Base-by-base conservation (phyloP, 2,113 vertebrate genomes). In the Rana temporaria region DNA sequence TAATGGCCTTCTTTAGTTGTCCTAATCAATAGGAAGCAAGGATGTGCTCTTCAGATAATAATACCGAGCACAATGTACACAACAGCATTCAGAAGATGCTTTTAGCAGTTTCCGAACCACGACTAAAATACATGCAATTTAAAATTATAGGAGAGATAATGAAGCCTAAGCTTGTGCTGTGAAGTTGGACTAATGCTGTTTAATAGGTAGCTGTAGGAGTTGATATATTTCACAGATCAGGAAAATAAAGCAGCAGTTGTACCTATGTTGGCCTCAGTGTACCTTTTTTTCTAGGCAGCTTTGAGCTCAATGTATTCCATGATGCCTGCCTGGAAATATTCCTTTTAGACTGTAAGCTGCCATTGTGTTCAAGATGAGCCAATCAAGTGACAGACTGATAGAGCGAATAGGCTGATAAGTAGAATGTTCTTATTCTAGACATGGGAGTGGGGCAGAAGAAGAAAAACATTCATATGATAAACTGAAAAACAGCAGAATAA, bases 1-100 rank as follows among this genome's bases (percentile, higher is more conserved):
- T 64, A 64, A 76, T 76, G 32, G 59, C 59, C 57, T 76, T 15
- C 63, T 76, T 42, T 22, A 52, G 57, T 60, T 60, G 71, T 76
- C n/a, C 73, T 76, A 76, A 76, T 76, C 73, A 76, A 76, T 76
- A 76, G 16, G 48, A 76, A 76, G 73, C 22, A 62, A 76, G 20
- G 73, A 76, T 76, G 73, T 76, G 73, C 20, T 52, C 26, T 24
- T 52, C 73, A 64, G 14, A 4, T 42, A 30, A 59, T 76, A 63
- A 76, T 42, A 20, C 34, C 73, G 42, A 63, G 38, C 20, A 64
- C 73, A 63, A 52, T 76, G 73, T 64, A 76, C 17, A 64, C 57
- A 62, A 26, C 72, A 62, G 32, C 11, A 64, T 63, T 52, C 57
- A 52, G 20, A 9, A 76, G 16, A 76, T 52, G 73, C 73, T 76